A percentile compares a stretch with the other conserved stretches of the same genome.
Evolutionary conservation across 2,888 invertebrate species (phyloP).

Genomic region (Harmothoe impar): DNA sequence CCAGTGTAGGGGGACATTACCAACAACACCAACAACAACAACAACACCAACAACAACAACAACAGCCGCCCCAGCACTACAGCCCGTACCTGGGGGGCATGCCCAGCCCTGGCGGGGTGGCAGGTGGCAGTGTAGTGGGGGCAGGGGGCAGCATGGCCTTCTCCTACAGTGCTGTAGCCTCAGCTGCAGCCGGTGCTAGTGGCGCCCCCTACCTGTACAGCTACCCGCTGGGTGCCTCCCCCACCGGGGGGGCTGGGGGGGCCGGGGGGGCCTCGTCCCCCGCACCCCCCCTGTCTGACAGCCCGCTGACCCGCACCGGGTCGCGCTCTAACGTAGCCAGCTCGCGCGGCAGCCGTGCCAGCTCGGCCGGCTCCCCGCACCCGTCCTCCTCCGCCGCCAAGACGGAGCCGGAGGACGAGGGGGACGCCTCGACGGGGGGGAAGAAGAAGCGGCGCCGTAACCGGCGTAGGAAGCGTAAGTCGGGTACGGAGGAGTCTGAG

Average conservation of each 20-base stretch:
- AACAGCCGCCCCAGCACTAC: background rate
- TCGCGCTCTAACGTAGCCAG: slow-evolving; percentile 51
- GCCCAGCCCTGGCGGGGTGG: background rate
- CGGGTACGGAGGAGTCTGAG: slow-evolving; percentile 49
- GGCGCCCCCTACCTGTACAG: background rate
- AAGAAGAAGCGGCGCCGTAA: slow-evolving; percentile 64
- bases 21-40: too few relatives aligned
- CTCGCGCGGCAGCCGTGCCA: slow-evolving; percentile 44
- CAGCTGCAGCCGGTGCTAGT: background rate
- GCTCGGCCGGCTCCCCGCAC: slow-evolving; percentile 51
- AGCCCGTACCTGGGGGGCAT: slow-evolving; percentile 12
- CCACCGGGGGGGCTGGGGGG: background rate
- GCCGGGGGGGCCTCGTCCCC: background rate
- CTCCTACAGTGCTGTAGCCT: slow-evolving; percentile 46
- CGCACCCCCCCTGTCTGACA: background rate
- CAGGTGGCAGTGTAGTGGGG: background rate
- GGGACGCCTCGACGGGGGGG: background rate
- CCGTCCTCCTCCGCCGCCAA: slow-evolving; percentile 51
- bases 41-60: too few relatives aligned
- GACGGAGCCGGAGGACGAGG: slow-evolving; percentile 62
- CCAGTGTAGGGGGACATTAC: too few relatives aligned
- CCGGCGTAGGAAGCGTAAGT: slow-evolving; percentile 58
- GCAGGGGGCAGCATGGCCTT: slow-evolving; percentile 29
- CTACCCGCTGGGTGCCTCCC: background rate
- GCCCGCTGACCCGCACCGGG: slow-evolving; percentile 11